Percentiles rank a stretch among this genome's conserved stretches.
phyloP scores from a whole-genome alignment of 2,113 vertebrate genomes.

The Ailuropoda melanoleuca region DNA sequence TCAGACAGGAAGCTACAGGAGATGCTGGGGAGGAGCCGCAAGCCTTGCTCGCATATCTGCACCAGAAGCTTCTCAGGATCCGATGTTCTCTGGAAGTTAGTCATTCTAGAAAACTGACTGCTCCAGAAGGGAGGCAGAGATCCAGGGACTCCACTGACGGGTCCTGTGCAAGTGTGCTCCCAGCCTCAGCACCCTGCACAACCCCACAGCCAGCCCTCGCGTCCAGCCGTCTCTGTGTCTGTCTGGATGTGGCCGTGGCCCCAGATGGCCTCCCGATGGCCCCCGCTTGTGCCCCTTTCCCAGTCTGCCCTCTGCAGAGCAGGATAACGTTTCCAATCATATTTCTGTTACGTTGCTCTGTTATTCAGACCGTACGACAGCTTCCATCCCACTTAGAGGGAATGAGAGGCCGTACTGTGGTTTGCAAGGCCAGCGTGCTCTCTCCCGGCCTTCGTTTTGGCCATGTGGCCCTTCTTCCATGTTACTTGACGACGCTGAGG shows the following conservation, averaged over 20 bases:
- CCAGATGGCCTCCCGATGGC: neutral
- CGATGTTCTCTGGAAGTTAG: neutral
- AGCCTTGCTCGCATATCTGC: too few species aligned
- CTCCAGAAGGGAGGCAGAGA: neutral
- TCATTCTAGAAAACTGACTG: neutral
- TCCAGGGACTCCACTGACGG: rapidly evolving
- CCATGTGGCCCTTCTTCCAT: neutral
- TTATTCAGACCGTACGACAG: rapidly evolving
- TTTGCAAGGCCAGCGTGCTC: neutral
- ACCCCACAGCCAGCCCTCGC: rapidly evolving
- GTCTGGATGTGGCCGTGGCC: neutral
- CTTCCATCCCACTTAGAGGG: neutral
- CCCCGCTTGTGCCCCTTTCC: too few species aligned
- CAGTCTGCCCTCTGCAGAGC: neutral
- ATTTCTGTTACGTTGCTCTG: rapidly evolving
- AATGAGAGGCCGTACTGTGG: rapidly evolving
- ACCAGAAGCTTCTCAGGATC: neutral
- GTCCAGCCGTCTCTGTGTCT: rapidly evolving
- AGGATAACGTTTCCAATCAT: rapidly evolving
- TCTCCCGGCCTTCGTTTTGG: rapidly evolving
- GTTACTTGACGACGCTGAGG: rapidly evolving
- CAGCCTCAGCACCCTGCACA: too few species aligned
- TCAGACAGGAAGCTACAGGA: rapidly evolving
- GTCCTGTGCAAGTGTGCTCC: neutral
- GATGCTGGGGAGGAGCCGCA: rapidly evolving